Conservation (phyloP, 2,797 vertebrate species). For the Siniperca undulata region DNA sequence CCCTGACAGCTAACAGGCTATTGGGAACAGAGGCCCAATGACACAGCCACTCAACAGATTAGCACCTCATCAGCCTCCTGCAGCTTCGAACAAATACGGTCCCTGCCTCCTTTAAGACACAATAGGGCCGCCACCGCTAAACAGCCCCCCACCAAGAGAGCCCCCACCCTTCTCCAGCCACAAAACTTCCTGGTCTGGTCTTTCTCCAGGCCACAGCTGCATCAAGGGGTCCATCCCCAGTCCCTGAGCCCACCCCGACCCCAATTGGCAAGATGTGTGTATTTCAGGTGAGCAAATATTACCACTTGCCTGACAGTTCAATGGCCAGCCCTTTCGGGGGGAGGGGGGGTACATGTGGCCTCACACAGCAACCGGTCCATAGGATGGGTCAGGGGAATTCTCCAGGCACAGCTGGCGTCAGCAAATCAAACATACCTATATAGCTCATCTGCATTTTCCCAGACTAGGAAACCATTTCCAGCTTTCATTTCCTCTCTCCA, state of each 20-base stretch:
- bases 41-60: conserved; percentile 87
- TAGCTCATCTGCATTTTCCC: conserved; percentile 81
- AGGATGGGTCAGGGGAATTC: conserved; percentile 79
- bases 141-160: conserved; percentile 85
- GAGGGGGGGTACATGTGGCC: conserved; percentile 78
- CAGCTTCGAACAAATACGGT: conserved; percentile 91
- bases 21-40: conserved; percentile 86
- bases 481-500: conserved; percentile 63
- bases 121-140: conserved; percentile 88
- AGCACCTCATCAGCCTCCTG: conserved; percentile 95
- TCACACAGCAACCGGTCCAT: conserved; percentile 75
- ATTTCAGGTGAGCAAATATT: conserved; percentile 97
- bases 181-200: conserved; percentile 89
- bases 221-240: conserved; percentile 73
- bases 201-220: conserved; percentile 90
- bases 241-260: conserved; percentile 78
- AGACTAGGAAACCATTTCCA: conserved; percentile 64
- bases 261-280: conserved; percentile 83
- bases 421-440: conserved; percentile 82
- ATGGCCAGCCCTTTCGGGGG: conserved; percentile 84
- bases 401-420: conserved; percentile 86
- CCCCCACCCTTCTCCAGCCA: conserved; percentile 60
- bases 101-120: conserved; percentile 89
- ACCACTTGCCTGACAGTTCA: conserved; percentile 89
- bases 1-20: conserved; percentile 85